phyloP scores from a whole-genome alignment of 1,140 invertebrate species.

The Thrips palmi region DNA sequence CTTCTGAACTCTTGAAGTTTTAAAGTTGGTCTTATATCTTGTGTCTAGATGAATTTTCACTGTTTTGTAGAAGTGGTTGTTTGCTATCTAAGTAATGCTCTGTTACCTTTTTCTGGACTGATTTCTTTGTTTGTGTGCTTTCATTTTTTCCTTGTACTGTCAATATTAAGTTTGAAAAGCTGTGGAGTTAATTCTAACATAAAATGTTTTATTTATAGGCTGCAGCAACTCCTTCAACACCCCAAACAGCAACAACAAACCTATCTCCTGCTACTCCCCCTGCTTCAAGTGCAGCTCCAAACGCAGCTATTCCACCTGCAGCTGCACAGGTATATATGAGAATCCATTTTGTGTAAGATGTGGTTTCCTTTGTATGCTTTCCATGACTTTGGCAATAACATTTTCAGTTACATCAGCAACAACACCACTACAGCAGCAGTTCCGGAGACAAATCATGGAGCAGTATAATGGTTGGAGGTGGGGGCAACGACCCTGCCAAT shows the following conservation, averaged over 20 bases:
- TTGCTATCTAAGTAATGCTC: no score
- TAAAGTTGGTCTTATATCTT: no score
- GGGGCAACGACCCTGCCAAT: slow-evolving; percentile 20
- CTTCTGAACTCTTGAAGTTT: no score
- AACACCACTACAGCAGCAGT: slow-evolving; percentile 23
- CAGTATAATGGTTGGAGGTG: slow-evolving; percentile 27
- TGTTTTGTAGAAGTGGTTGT: no score
- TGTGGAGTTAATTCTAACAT: no score
- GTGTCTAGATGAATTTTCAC: no score
- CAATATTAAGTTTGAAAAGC: no score
- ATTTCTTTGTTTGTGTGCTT: no score
- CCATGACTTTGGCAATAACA: slow-evolving; percentile 24
- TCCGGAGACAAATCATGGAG: slow-evolving; percentile 34
- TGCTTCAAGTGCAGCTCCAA: slow-evolving; percentile 20
- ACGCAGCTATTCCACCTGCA: slow-evolving; percentile 6
- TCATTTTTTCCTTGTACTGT: no score
- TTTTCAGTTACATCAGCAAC: slow-evolving; percentile 20
- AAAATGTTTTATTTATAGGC: background rate
- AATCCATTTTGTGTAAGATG: no score
- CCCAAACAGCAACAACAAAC: background rate
- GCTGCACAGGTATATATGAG: background rate
- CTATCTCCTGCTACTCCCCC: slow-evolving; percentile 21
- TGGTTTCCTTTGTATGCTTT: no score
- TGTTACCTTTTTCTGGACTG: no score
- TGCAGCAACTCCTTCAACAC: background rate